Evolutionary conservation across 2,797 vertebrate species (phyloP), one percentile per base, ranked within the genome.

Genomic region (Centroberyx gerrardi): DNA sequence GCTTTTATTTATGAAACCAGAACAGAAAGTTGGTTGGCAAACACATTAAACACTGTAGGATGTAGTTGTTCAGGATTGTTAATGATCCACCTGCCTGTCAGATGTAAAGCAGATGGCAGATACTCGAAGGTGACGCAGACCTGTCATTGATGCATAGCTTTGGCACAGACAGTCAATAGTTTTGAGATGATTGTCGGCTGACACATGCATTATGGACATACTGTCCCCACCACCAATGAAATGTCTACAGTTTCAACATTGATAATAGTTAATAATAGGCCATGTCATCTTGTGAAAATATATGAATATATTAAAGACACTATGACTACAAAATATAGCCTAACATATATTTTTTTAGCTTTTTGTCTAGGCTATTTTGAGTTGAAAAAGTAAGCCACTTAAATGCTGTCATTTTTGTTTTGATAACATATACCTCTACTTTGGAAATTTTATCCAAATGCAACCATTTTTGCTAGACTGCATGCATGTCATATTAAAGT

Each of bases 51-150:
- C 14, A 54, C 7, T 42, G 48, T 52, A 72, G 46, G 60, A 52
- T 71, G 36, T 69, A n/a, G 22, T 17, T 33, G 6, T 38, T 27
- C 3, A 48, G 22, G 2, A 28, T 38, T 62, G 68, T 72, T 62
- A 70, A 80, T 76, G 51, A 82, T 81, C 44, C 55, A 68, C 31
- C 31, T 12, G 60, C 15, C 28, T 28, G 22, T 70, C 31, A 67
- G 29, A 59, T 63, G 5, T 59, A 29, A 68, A 82, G 60, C 80
- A 87, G 78, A 56, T 80, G 84, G 74, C n/a, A 65, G 36, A 59
- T 54, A 38, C 48, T 46, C 2, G 22, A 33, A 27, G 52, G 8
- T 38, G 72, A 48, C 14, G 29, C 48, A 68, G 15, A 6, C 61
- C 53, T 56, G 14, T 36, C 38, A 44, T 15, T 38, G 6, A 64